A percentile compares a stretch with the other conserved stretches of the same genome.
These are phyloP conservation scores for Prostheceraeus crozeri DNA, from an alignment of 2,888 invertebrate species.

Conservation along the genomic window DNA sequence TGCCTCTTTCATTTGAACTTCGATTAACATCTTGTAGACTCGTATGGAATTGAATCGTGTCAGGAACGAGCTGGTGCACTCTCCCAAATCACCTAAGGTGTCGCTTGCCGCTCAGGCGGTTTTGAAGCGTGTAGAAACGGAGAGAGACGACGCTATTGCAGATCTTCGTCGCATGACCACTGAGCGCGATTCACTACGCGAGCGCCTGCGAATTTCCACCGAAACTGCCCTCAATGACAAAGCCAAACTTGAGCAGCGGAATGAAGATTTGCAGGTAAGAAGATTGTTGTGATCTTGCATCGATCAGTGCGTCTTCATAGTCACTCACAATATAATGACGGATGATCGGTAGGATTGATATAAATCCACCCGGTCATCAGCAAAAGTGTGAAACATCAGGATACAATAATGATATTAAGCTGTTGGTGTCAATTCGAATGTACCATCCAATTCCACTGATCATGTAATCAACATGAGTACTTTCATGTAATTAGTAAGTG, in stretches of 20 bases:
- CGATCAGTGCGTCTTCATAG: too few relatives aligned
- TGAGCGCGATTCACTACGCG: conserved; percentile 54
- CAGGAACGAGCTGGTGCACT: conserved; percentile 46
- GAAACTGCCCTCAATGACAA: conserved; percentile 53
- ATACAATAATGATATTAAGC: too few relatives aligned
- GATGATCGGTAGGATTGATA: too few relatives aligned
- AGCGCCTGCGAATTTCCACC: conserved; percentile 54
- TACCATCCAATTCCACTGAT: too few relatives aligned
- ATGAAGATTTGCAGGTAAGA: conserved; percentile 46
- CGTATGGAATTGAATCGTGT: conserved; percentile 51
- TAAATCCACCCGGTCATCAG: too few relatives aligned
- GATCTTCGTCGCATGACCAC: conserved; percentile 52
- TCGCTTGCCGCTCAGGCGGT: conserved; percentile 56
- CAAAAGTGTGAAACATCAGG: too few relatives aligned
- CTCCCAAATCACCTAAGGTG: conserved; percentile 47
- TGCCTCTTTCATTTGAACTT: neutral
- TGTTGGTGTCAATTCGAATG: too few relatives aligned
- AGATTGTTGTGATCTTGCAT: conserved; percentile 27
- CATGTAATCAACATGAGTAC: too few relatives aligned
- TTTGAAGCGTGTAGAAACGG: conserved; percentile 54
- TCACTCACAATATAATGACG: too few relatives aligned
- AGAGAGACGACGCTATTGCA: conserved; percentile 51
- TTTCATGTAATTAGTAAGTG: too few relatives aligned
- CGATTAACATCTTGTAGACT: conserved; percentile 34
- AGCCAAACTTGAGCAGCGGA: conserved; percentile 53